Percentiles rank a stretch among this genome's conserved stretches.
phyloP scores from a whole-genome alignment of 1,140 invertebrate species.

The Hyles vespertilio region DNA sequence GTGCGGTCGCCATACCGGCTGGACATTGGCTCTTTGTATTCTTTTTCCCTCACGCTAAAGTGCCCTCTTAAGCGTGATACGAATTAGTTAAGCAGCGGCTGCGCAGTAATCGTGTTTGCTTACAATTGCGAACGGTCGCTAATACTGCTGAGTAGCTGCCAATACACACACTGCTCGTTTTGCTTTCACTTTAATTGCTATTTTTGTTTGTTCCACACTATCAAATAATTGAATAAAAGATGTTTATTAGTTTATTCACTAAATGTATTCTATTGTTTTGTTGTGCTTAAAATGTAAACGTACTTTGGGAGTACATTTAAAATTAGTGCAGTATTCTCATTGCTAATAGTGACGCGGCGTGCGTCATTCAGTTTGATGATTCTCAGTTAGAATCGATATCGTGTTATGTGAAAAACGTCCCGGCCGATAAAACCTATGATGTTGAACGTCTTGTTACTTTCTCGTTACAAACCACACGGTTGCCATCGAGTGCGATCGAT shows the following conservation, averaged over 20 bases:
- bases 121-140: conserved; percentile 59
- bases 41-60: conserved; percentile 36
- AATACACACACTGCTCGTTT: conserved; percentile 48
- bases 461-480: no score
- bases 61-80: conserved; percentile 49
- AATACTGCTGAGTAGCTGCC: conserved; percentile 45
- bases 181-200: conserved; percentile 40
- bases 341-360: no score
- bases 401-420: no score
- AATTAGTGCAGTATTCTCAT: no score
- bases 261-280: neutral
- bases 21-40: conserved; percentile 41
- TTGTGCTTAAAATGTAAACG: neutral
- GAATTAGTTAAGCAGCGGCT: conserved; percentile 62
- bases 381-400: no score
- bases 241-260: no score
- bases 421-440: conserved; percentile 13
- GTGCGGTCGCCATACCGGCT: conserved; percentile 22
- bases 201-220: conserved; percentile 29
- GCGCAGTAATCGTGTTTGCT: conserved; percentile 46
- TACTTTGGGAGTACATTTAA: no score
- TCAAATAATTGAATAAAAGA: conserved; percentile 10
- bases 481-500: conserved; percentile 43
- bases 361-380: no score
- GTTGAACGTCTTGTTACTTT: conserved; percentile 23